Conservation (phyloP, 2,888 invertebrate genomes). For the Oligia fasciuncula region DNA sequence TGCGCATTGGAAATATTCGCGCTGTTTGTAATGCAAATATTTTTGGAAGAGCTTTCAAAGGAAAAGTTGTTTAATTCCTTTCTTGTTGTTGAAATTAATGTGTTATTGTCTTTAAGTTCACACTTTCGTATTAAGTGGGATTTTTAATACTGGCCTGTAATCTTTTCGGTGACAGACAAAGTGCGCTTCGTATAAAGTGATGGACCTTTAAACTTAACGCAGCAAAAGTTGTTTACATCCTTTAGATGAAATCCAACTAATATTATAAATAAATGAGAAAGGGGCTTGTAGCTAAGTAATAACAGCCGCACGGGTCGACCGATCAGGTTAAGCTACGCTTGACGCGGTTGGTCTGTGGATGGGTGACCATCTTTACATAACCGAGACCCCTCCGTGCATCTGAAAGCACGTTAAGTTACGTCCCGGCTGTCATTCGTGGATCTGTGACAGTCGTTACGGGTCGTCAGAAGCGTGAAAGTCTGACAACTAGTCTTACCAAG, state of each 20-base stretch:
- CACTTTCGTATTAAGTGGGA: background rate
- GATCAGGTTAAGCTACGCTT: background rate
- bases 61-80: conserved; percentile 5
- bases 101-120: conserved; percentile 32
- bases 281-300: background rate
- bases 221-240: background rate
- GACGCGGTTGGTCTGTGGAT: background rate
- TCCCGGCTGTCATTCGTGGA: background rate
- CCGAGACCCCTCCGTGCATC: background rate
- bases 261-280: no score
- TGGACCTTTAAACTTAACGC: background rate
- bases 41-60: conserved; percentile 36
- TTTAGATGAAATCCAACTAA: no score
- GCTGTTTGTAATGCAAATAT: conserved; percentile 38
- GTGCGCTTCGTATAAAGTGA: no score
- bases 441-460: background rate
- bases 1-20: conserved; percentile 4
- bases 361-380: no score
- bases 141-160: conserved; percentile 6
- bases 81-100: conserved; percentile 46
- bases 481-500: no score
- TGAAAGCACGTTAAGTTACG: background rate
- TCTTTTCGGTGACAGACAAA: background rate
- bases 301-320: background rate
- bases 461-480: no score